These are phyloP conservation scores for Hypomecis punctinalis DNA, from an alignment of 2,888 invertebrate species.

Conservation along the genomic window DNA sequence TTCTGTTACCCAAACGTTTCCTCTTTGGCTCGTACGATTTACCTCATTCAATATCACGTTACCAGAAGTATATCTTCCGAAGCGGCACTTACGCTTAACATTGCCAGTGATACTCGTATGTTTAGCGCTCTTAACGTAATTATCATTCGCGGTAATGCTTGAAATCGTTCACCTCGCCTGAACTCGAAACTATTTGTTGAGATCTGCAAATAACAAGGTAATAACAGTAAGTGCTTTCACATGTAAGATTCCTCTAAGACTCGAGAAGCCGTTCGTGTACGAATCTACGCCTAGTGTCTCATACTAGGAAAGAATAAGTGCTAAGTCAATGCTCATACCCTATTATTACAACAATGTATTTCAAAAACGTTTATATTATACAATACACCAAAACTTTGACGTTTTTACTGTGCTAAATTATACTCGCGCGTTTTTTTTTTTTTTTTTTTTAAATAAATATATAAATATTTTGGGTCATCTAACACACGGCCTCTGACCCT, in stretches of 20 bases:
- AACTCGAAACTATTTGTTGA: constrained; percentile 34
- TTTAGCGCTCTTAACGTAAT: constrained; percentile 26
- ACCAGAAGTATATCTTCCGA: constrained; percentile 27
- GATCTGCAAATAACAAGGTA: constrained; percentile 34
- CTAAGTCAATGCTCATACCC: no score
- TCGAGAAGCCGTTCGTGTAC: background rate
- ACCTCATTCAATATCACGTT: constrained; percentile 32
- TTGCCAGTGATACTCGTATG: constrained; percentile 25
- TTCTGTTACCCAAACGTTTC: constrained; percentile 4
- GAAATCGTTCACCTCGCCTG: constrained; percentile 31
- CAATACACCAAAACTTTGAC: no score
- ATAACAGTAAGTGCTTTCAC: constrained; percentile 37
- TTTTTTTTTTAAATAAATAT: no score
- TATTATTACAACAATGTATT: no score
- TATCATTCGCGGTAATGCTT: constrained; percentile 25
- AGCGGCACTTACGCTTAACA: constrained; percentile 25
- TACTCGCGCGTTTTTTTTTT: no score
- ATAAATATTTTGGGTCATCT: no score
- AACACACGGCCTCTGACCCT: no score
- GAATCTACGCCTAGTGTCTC: no score
- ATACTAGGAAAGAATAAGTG: no score
- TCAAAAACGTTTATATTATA: no score
- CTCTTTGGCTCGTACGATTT: constrained; percentile 21
- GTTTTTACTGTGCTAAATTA: no score
- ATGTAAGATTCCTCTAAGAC: constrained; percentile 31